Conservation (phyloP, 2,797 vertebrate genomes). For the Eremophila alpestris region DNA sequence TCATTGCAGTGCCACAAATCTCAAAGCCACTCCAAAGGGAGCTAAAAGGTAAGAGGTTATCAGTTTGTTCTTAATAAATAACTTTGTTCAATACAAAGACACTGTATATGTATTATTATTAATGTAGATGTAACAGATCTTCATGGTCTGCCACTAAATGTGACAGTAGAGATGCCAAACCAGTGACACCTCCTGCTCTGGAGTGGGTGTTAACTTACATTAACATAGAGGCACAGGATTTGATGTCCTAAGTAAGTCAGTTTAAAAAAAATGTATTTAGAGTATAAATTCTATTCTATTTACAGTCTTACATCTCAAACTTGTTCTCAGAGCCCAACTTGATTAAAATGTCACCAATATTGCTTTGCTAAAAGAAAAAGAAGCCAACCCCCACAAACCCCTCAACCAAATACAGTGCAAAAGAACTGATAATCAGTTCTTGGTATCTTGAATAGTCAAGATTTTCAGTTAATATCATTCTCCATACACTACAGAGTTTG, state of each 20-base stretch:
- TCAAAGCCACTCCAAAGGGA: neutral
- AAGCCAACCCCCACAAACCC: neutral
- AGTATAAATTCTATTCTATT: neutral
- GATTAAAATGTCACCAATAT: neutral
- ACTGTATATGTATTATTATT: neutral
- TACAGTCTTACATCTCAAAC: neutral
- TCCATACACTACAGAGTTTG: neutral
- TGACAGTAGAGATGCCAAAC: neutral
- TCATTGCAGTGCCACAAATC: neutral
- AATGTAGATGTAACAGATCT: neutral
- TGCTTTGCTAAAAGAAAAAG: neutral
- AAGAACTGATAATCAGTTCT: neutral
- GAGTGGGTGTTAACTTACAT: neutral
- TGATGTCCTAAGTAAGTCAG: neutral
- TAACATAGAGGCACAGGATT: neutral
- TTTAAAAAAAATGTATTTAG: neutral
- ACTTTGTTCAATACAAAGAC: neutral
- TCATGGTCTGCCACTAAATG: neutral
- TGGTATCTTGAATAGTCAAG: neutral
- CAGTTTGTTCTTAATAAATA: neutral
- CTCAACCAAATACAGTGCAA: neutral
- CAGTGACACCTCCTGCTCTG: neutral
- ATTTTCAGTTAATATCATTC: neutral
- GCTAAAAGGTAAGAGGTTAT: slow-evolving; percentile 2
- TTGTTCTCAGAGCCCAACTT: neutral